These are phyloP conservation scores for Rhodinocichla rosea DNA, from an alignment of 2,113 vertebrate species.

Conservation along the genomic window DNA sequence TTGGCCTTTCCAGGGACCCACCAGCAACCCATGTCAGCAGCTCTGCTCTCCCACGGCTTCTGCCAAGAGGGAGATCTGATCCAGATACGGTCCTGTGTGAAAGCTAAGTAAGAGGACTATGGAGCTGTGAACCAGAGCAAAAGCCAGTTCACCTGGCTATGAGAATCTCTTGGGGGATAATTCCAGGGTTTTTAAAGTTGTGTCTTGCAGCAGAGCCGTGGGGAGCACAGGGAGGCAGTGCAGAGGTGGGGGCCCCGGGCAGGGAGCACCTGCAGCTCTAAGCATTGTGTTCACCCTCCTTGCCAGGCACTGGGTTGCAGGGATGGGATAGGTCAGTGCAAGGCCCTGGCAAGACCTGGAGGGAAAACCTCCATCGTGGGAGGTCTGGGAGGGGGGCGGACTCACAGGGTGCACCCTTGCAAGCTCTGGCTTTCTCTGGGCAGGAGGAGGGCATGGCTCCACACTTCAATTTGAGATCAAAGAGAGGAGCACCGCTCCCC, in stretches of 20 bases:
- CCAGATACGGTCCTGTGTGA: neutral
- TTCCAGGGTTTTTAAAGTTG: neutral
- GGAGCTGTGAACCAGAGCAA: constrained; percentile 24
- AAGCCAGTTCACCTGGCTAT: neutral
- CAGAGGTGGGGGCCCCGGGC: neutral
- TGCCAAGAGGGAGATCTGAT: neutral
- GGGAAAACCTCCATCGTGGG: neutral
- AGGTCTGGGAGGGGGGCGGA: neutral
- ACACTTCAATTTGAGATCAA: constrained; percentile 8
- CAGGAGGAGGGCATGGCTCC: neutral
- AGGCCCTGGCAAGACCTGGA: neutral
- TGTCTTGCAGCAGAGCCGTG: neutral
- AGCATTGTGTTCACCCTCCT: neutral
- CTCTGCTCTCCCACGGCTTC: neutral
- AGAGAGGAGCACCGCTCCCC: neutral
- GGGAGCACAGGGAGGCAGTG: neutral
- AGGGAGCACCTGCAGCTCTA: constrained; percentile 3
- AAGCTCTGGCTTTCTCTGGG: constrained; percentile 2
- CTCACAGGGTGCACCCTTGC: neutral
- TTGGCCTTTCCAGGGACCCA: neutral
- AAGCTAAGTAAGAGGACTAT: neutral
- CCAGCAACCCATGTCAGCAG: neutral
- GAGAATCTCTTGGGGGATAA: neutral
- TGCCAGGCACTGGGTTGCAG: neutral
- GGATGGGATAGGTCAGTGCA: neutral